Conservation (phyloP, 2,113 vertebrate species). For the Ploceus nigricollis region DNA sequence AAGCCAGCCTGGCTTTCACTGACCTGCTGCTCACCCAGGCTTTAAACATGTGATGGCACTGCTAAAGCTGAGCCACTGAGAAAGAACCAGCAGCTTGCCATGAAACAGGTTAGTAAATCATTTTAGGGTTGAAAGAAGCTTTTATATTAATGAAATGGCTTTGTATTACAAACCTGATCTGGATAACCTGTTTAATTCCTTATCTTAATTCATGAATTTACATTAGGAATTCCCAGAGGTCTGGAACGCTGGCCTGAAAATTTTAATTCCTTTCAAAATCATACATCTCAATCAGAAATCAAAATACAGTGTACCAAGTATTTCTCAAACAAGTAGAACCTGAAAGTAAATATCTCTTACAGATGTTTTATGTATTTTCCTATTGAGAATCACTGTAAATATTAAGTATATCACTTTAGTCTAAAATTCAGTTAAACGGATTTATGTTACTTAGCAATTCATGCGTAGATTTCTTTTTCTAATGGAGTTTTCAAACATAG, state of each 20-base stretch:
- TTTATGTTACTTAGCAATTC: neutral
- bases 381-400: neutral
- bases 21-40: neutral
- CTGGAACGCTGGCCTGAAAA: neutral
- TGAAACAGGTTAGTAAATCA: neutral
- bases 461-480: neutral
- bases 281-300: neutral
- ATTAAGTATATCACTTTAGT: neutral
- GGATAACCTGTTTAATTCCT: constrained; percentile 32
- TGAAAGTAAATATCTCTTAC: neutral
- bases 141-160: constrained; percentile 29
- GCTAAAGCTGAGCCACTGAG: neutral
- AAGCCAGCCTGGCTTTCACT: neutral
- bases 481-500: neutral
- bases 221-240: neutral
- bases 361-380: neutral
- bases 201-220: constrained; percentile 9
- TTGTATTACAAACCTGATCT: constrained; percentile 11
- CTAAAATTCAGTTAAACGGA: neutral
- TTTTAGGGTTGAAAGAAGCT: neutral
- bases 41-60: neutral
- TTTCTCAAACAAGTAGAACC: neutral
- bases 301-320: neutral
- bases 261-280: neutral
- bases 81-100: neutral